A percentile compares a stretch with the other conserved stretches of the same genome.
Conservation (phyloP, 35 echinoderm and acorn worm species). For the Heliocidaris erythrogramma region DNA sequence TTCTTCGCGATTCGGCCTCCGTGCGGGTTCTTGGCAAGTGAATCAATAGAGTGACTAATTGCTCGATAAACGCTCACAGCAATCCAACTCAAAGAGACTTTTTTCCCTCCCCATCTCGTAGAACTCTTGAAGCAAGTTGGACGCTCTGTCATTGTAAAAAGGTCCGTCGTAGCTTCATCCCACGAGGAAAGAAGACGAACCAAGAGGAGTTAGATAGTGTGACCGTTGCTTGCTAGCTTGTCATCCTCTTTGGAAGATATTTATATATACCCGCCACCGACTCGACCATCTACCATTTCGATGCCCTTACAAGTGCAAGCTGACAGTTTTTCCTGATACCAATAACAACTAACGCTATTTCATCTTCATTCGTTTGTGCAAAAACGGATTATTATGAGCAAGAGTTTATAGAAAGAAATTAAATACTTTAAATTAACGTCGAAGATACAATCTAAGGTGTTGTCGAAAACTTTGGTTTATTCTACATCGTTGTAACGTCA, state of each 20-base stretch:
- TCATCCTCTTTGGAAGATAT: not conserved
- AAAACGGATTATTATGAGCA: not conserved
- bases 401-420: not conserved
- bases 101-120: not conserved
- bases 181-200: not conserved
- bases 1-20: not conserved
- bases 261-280: not conserved
- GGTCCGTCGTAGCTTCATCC: not conserved
- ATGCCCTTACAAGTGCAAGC: not conserved
- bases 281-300: not conserved
- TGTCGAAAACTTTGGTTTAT: not conserved
- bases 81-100: conserved; percentile 47
- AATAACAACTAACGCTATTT: not conserved
- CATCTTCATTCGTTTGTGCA: not conserved
- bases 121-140: conserved; percentile 26
- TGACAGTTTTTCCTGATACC: not conserved
- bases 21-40: conserved; percentile 40
- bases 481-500: not conserved
- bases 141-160: not conserved
- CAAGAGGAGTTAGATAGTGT: conserved; percentile 45
- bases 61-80: conserved; percentile 58
- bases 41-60: conserved; percentile 58
- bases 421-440: not conserved
- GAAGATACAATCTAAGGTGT: not conserved
- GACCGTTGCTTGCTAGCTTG: conserved; percentile 16